These are phyloP conservation scores for Cryptosula pallasiana DNA, from an alignment of 2,888 invertebrate species.

Conservation along the genomic window DNA sequence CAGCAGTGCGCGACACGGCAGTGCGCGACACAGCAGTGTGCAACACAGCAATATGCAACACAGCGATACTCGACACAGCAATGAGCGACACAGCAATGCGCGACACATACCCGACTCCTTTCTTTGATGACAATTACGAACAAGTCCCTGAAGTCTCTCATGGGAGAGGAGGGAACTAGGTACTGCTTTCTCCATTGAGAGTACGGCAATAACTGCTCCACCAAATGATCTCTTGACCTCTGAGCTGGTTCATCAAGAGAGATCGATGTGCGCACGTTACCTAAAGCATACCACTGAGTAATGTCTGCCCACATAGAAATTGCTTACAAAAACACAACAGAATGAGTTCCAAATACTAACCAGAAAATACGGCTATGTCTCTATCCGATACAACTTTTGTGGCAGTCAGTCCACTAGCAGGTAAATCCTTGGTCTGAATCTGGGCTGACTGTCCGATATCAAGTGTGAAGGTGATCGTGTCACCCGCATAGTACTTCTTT, in stretches of 20 bases:
- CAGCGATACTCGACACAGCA: too few species aligned
- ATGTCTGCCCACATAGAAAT: too few species aligned
- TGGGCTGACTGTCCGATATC: not conserved
- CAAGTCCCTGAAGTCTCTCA: not conserved
- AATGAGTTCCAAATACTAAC: not conserved
- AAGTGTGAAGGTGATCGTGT: not conserved
- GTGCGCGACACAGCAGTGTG: too few species aligned
- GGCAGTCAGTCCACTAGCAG: not conserved
- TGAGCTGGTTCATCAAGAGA: not conserved
- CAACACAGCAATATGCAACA: too few species aligned
- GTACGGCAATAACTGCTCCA: constrained; percentile 1
- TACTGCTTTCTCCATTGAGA: not conserved
- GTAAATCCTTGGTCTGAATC: not conserved
- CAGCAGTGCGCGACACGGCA: too few species aligned
- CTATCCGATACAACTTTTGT: not conserved
- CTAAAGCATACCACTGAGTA: too few species aligned
- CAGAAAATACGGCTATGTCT: not conserved
- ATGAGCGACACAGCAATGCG: too few species aligned
- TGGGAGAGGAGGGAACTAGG: not conserved
- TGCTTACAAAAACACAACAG: too few species aligned
- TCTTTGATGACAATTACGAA: not conserved
- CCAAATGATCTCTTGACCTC: constrained; percentile 15
- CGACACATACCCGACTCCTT: not conserved
- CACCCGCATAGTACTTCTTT: not conserved
- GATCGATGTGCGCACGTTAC: not conserved